These are phyloP conservation scores for Boleophthalmus pectinirostris DNA, from an alignment of 2,113 vertebrate genomes.

Conservation along the genomic window DNA sequence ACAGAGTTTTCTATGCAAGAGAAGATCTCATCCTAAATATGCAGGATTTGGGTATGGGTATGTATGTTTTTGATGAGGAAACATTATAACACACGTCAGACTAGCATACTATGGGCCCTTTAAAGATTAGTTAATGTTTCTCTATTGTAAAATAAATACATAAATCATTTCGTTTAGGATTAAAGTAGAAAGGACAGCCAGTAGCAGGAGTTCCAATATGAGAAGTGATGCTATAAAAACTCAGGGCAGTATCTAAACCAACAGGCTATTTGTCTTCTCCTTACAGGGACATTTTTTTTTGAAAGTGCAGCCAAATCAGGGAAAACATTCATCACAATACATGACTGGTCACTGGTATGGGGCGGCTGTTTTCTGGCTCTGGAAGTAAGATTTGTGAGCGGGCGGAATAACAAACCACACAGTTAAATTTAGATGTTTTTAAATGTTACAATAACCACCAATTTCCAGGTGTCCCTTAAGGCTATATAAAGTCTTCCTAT, in stretches of 20 bases:
- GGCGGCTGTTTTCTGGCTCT: constrained; percentile 15
- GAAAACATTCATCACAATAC: constrained; percentile 30
- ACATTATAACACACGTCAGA: no score
- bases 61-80: no score
- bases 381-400: constrained; percentile 30
- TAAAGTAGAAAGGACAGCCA: constrained; percentile 3
- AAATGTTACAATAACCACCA: not conserved
- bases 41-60: no score
- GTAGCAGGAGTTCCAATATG: not conserved
- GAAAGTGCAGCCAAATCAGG: constrained; percentile 22
- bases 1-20: no score
- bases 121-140: not conserved
- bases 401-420: constrained; percentile 14
- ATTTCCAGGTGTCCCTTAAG: constrained; percentile 30
- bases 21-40: no score
- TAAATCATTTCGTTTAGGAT: not conserved
- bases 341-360: constrained; percentile 27
- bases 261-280: constrained; percentile 34
- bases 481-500: constrained; percentile 2
- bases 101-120: no score
- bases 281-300: constrained; percentile 38
- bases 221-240: not conserved
- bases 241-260: not conserved
- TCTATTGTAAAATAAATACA: not conserved
- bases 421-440: constrained; percentile 8